Evolutionary conservation across 2,797 vertebrate species (phyloP).

Genomic region (Odontamblyopus rebecca): DNA sequence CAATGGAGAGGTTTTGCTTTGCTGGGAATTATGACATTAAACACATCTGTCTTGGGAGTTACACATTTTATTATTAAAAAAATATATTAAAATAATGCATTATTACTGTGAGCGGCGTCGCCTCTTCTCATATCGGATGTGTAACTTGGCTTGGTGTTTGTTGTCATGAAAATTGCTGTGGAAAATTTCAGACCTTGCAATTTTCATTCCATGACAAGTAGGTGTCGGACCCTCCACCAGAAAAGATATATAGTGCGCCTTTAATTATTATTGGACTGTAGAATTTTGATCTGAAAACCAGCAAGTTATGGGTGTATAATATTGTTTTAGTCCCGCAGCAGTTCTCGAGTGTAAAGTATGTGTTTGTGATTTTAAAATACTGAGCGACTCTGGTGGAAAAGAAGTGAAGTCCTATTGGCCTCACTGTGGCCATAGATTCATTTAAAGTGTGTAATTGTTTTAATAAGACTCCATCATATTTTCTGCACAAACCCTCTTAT

Average conservation of each 20-base stretch:
- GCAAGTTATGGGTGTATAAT: background rate
- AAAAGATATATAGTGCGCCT: background rate
- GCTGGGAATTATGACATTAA: too few species aligned
- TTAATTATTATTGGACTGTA: background rate
- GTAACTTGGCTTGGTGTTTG: too few species aligned
- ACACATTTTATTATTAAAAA: too few species aligned
- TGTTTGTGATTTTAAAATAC: slow-evolving; percentile 12
- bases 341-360: slow-evolving; percentile 13
- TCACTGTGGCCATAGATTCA: slow-evolving; percentile 24
- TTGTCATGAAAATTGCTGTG: too few species aligned
- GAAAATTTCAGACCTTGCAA: too few species aligned
- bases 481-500: slow-evolving; percentile 15
- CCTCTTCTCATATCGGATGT: too few species aligned
- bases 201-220: background rate
- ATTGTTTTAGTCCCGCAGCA: slow-evolving; percentile 15
- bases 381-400: slow-evolving; percentile 48
- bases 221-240: too few species aligned
- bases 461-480: slow-evolving; percentile 10
- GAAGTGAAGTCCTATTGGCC: slow-evolving; percentile 15
- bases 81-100: too few species aligned
- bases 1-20: too few species aligned
- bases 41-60: too few species aligned
- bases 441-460: slow-evolving; percentile 23
- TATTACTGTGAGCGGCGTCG: too few species aligned
- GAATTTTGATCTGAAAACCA: background rate